These are phyloP conservation scores for Pentalonia nigronervosa DNA, from an alignment of 1,140 invertebrate species.

Conservation along the genomic window DNA sequence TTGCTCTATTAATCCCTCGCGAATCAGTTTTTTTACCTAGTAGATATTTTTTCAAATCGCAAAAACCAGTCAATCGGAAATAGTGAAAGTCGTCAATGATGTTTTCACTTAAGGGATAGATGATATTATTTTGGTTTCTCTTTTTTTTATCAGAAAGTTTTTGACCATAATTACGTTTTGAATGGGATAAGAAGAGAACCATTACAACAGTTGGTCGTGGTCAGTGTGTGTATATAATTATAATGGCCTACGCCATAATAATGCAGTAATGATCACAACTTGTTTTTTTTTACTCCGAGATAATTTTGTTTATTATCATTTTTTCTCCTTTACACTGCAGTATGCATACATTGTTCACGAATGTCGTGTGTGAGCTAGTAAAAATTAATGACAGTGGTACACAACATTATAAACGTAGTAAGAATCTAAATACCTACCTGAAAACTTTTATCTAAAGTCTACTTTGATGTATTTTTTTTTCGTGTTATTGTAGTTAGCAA, in stretches of 20 bases:
- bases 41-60: slow-evolving; percentile 48
- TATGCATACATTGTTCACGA: slow-evolving; percentile 24
- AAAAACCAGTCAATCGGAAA: slow-evolving; percentile 53
- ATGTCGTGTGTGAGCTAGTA: slow-evolving; percentile 47
- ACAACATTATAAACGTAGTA: slow-evolving; percentile 14
- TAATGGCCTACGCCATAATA: slow-evolving; percentile 41
- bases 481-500: background rate
- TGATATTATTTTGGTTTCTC: slow-evolving; percentile 48
- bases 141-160: slow-evolving; percentile 57
- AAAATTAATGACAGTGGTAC: slow-evolving; percentile 34
- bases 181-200: slow-evolving; percentile 41
- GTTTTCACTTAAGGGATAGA: slow-evolving; percentile 56
- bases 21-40: slow-evolving; percentile 5
- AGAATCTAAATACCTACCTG: slow-evolving; percentile 32
- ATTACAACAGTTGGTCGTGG: slow-evolving; percentile 40
- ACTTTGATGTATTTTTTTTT: slow-evolving; percentile 44
- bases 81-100: slow-evolving; percentile 54
- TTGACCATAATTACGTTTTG: slow-evolving; percentile 55
- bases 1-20: slow-evolving; percentile 52
- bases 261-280: slow-evolving; percentile 54
- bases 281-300: slow-evolving; percentile 39
- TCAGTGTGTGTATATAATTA: slow-evolving; percentile 44
- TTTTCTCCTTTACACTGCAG: background rate
- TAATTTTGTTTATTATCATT: slow-evolving; percentile 57
- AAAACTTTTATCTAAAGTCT: slow-evolving; percentile 37